Base-by-base conservation (phyloP, 2,113 vertebrate genomes). In the Lepidothrix coronata region DNA sequence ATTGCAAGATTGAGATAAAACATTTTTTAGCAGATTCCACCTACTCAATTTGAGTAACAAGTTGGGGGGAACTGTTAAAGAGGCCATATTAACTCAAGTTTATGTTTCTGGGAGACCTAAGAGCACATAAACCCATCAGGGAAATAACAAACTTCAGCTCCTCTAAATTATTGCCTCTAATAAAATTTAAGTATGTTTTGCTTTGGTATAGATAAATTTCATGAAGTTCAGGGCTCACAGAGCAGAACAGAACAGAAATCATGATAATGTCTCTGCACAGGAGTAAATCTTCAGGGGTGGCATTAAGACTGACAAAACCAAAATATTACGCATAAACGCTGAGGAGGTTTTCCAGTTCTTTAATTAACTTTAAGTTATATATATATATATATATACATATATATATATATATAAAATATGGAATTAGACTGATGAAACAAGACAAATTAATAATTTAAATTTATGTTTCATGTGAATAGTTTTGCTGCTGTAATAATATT, bases 41-140 rank as follows among this genome's bases (percentile, higher is more conserved):
- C 51, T 71, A 39, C 24, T 77, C 31, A 51, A 6, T 7, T 8
- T 65, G 44, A 75, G 49, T n/a, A 72, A 71, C 6, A 28, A 0
- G 0, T 4, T 43, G 39, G 0, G 9, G n/a, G 0, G 11, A n/a
- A 58, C 46, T 39, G 23, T 72, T 85, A 65, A 78, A 68, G 18
- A 33, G 33, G 11, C 4, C 1, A 0, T 22, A 41, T 28, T 91
- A 75, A 39, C 28, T 33, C 11, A 35, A n/a, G 35, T 46, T 91
- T 58, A 31, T 18, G 30, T 83, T 88, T 91, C 44, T 41, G 57
- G 43, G 22, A 91, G 62, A 65, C 44, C 11, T 66, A 52, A 43
- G 14, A 65, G 25, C 48, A 48, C 21, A 30, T 54, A 68, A 91
- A 93, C 31, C 9, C 30, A 55, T 48, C 24, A 76, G 14, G 37